Evolutionary conservation across 2,797 vertebrate genomes (phyloP).

Genomic region (Orientallactaga sibirica): DNA sequence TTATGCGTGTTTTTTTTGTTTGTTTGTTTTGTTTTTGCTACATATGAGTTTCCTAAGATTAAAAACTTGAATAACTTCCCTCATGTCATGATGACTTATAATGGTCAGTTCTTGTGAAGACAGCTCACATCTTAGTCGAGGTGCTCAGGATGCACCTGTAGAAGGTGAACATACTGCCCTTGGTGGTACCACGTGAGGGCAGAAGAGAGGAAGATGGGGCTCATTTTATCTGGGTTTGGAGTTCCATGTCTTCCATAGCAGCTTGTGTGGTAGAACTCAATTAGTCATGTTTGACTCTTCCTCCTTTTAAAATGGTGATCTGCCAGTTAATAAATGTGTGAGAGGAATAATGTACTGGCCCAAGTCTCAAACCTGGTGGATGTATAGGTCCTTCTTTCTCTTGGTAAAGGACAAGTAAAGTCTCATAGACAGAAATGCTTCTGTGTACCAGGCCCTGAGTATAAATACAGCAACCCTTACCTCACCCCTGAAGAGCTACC

Average conservation of each 20-base stretch:
- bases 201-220: background rate
- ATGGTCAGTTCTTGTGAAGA: background rate
- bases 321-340: background rate
- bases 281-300: background rate
- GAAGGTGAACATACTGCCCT: background rate
- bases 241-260: background rate
- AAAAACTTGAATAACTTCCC: background rate
- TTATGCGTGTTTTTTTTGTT: background rate
- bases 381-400: background rate
- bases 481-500: background rate
- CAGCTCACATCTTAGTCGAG: background rate
- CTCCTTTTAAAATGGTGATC: background rate
- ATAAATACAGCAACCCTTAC: background rate
- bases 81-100: background rate
- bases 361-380: background rate
- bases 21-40: background rate
- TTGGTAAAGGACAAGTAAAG: background rate
- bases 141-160: background rate
- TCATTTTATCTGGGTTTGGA: background rate
- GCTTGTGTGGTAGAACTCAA: background rate
- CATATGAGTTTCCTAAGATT: background rate
- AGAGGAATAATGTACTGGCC: background rate
- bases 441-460: background rate
- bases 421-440: background rate
- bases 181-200: fast-evolving